Conservation (phyloP, 1,140 invertebrate species). For the Listronotus oregonensis region DNA sequence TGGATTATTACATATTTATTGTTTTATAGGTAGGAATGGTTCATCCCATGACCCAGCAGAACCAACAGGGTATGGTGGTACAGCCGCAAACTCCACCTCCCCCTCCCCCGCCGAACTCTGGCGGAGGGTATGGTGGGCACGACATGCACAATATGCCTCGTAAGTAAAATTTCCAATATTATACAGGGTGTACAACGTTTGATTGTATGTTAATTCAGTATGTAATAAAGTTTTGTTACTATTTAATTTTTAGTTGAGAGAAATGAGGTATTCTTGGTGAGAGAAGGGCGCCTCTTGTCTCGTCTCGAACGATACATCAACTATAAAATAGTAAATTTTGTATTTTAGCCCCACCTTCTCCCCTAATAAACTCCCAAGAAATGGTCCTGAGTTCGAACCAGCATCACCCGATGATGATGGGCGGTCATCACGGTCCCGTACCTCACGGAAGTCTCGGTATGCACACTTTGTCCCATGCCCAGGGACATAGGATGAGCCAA, state of each 20-base stretch:
- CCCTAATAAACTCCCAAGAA: slow-evolving; percentile 66
- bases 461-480: slow-evolving; percentile 62
- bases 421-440: slow-evolving; percentile 51
- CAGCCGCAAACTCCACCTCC: slow-evolving; percentile 70
- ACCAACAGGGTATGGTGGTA: slow-evolving; percentile 65
- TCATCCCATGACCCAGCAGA: slow-evolving; percentile 68
- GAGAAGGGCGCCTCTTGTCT: no score
- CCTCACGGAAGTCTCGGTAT: slow-evolving; percentile 54
- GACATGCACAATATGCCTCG: slow-evolving; percentile 78
- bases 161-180: slow-evolving; percentile 60
- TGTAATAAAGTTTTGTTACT: no score
- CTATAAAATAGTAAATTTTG: no score
- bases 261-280: no score
- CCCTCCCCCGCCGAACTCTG: slow-evolving; percentile 56
- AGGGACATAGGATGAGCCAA: slow-evolving; percentile 47
- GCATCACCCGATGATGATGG: slow-evolving; percentile 49
- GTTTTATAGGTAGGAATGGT: slow-evolving; percentile 73
- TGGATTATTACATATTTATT: no score
- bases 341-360: slow-evolving; percentile 74
- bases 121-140: slow-evolving; percentile 54
- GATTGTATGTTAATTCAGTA: not conserved
- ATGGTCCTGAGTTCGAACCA: slow-evolving; percentile 50
- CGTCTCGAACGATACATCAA: no score
- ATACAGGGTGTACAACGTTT: not conserved
- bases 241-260: no score